Evolutionary conservation across 2,797 vertebrate species (phyloP).

Genomic region (Diceros bicornis): DNA sequence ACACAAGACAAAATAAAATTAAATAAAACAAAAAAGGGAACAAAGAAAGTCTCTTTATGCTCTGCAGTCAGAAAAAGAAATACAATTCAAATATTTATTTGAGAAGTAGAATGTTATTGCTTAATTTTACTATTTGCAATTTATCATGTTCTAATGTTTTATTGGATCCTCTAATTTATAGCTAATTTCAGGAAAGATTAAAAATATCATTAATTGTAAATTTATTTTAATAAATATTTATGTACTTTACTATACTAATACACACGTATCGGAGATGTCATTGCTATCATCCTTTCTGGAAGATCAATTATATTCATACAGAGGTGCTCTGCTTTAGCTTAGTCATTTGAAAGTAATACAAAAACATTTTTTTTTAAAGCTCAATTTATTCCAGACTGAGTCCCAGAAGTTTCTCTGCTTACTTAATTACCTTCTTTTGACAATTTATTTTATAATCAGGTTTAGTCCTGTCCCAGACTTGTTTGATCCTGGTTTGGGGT

Average conservation of each 20-base stretch:
- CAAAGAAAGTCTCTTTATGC: not conserved
- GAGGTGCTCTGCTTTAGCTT: not conserved
- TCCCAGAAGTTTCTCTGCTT: slow-evolving; percentile 8
- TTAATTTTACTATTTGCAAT: not conserved
- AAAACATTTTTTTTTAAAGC: not conserved
- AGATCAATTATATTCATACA: not conserved
- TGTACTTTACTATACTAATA: not conserved
- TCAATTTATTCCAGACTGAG: not conserved
- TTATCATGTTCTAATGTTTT: not conserved
- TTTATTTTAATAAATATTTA: not conserved
- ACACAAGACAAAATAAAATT: slow-evolving; percentile 27
- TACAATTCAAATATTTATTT: slow-evolving; percentile 9
- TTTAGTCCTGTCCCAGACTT: not conserved
- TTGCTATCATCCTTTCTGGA: not conserved
- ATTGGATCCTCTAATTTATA: not conserved
- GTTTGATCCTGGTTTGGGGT: slow-evolving; percentile 39
- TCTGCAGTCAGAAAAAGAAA: not conserved
- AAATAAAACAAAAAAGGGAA: slow-evolving; percentile 1
- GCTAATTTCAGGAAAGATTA: not conserved
- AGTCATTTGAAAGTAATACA: not conserved
- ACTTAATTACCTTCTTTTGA: slow-evolving; percentile 46
- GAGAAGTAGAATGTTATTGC: not conserved
- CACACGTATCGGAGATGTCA: not conserved
- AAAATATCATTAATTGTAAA: not conserved
- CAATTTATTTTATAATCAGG: slow-evolving; percentile 44